Evolutionary conservation across 2,797 vertebrate species (phyloP), one percentile per base, ranked within the genome.

Genomic region (Gastrophryne carolinensis): DNA sequence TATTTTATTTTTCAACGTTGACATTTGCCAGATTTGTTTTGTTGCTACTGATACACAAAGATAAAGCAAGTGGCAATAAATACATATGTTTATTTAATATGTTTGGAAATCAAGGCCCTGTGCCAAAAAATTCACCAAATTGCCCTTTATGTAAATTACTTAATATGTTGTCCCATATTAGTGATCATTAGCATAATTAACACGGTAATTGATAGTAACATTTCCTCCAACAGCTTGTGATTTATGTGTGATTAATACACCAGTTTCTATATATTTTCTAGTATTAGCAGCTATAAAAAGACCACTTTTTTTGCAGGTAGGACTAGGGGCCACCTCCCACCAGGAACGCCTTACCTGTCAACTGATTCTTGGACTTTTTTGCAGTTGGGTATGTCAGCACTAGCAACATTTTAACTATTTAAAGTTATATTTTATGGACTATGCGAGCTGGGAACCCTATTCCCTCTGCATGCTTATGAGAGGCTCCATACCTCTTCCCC

Each of bases 171-270:
- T 49, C 47, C 24, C 62, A 47, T 47, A 64, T 64, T 64, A 64
- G 47, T 64, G 41, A 64, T 64, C 62, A 64, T 41, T 64, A 64
- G 62, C 62, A 47, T 64, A 64, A 64, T 64, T 64, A 64, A 41
- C 62, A 64, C 62, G 49, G 62, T 29, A 19, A 64, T 26, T 64
- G 62, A 64, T 44, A 64, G 49, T 64, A 64, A 64, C 62, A 64
- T 64, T 64, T 64, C 47, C 62, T 47, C n/a, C 49, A 64, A 49
- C 29, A 64, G 13, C 26, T 47, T 64, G 62, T 64, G 41, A 64
- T 49, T 41, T n/a, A 41, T 41, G 39, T 41, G 39, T 41, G 39
- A 41, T 13, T 41, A 41, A 41, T 41, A n/a, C 39, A 41, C 13
- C 39, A 41, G 39, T n/a, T 41, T n/a, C 39, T n/a, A 41, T n/a